Evolutionary conservation across 1,140 invertebrate genomes (phyloP), one percentile per base, ranked within the genome.

Genomic region (Tetragonula clypearis): DNA sequence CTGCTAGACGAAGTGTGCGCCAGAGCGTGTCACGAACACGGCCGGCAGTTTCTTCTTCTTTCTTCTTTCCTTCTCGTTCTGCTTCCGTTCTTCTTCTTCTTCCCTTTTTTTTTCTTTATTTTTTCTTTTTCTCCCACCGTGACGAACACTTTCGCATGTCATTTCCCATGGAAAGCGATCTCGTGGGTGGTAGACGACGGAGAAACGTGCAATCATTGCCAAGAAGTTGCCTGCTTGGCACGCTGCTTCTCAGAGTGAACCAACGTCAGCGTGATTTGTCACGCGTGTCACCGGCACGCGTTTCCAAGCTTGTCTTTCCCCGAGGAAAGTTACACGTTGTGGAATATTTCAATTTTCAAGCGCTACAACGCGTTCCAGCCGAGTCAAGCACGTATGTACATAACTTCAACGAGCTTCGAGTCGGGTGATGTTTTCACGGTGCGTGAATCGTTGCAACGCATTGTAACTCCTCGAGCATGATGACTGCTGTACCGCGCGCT

Each of bases 101-200:
- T 35, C 3, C 3, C 35, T 35, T 35, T 35, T 35, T 35, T 35
- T 35, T 35, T 35, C 3, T 35, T 35, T 35, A 3, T 35, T 35
- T 35, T 35, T 35, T 35, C 1, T 35, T 35, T 35, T 35, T 35
- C 35, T 35, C 35, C 4, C 60, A 3, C 26, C 23, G 30, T 71
- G 49, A 9, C 15, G 2, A 68, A 86, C 84, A 84, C 88, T 86
- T 88, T 86, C 85, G 86, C 81, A 8, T 49, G 65, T 49, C 26
- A 8, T 21, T 78, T 88, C 78, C 84, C 80, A 60, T 58, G 73
- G 60, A 60, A 69, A 41, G 30, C 19, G n/a, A 58, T 75, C 84
- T n/a, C 41, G 55, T 21, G 15, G 66, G 26, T 81, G 66, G 58
- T 62, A 69, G 30, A 66, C 74, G 65, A 65, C 53, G 49, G 21